A percentile compares a stretch with the other conserved stretches of the same genome.
Conservation (phyloP, 2,113 vertebrate species). For the Chaetura pelagica region DNA sequence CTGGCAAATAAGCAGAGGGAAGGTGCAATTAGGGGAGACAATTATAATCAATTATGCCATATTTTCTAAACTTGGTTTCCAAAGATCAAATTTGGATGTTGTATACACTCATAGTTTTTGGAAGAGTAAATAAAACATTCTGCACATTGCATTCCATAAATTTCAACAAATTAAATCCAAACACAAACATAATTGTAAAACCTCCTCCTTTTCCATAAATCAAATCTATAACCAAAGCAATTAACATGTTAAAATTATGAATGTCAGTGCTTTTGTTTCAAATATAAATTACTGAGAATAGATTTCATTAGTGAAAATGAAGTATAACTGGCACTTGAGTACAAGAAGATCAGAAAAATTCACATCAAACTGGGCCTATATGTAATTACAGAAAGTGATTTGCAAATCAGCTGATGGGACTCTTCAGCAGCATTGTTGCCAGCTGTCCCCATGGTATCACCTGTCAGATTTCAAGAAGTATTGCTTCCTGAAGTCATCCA, state of each 20-base stretch:
- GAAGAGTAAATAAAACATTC: conserved; percentile 75
- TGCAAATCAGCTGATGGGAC: background rate
- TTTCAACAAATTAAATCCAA: conserved; percentile 76
- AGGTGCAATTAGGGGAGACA: conserved; percentile 55
- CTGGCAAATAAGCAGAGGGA: conserved; percentile 56
- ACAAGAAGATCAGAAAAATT: conserved; percentile 23
- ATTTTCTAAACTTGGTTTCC: conserved; percentile 68
- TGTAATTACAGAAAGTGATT: background rate
- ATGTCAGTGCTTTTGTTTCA: background rate
- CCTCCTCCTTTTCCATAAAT: conserved; percentile 65
- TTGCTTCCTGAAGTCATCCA: background rate
- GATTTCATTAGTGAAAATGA: conserved; percentile 39
- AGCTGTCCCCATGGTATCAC: background rate
- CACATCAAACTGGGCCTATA: background rate
- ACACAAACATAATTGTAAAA: conserved; percentile 75
- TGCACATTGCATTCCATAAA: conserved; percentile 64
- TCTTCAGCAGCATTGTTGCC: background rate
- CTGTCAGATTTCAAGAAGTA: background rate
- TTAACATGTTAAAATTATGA: conserved; percentile 41
- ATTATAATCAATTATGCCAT: conserved; percentile 56
- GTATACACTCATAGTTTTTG: conserved; percentile 52
- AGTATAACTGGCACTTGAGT: background rate
- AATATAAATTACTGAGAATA: conserved; percentile 21
- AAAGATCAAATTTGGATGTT: conserved; percentile 78
- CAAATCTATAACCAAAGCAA: conserved; percentile 60